Conservation (phyloP, 2,888 invertebrate genomes). For the Dicyrtomina minuta region DNA sequence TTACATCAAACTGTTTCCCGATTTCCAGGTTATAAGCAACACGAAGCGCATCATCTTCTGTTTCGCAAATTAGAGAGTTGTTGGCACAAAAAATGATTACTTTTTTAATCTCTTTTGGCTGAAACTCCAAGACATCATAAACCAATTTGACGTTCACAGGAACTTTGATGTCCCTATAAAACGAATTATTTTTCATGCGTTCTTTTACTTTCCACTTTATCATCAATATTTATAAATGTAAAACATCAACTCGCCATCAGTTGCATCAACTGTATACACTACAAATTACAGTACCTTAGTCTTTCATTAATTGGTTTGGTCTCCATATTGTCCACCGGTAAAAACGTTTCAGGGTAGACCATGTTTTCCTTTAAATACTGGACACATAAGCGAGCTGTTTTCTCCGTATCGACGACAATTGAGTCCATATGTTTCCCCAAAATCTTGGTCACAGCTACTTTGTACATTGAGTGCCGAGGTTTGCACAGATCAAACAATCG, state of each 20-base stretch:
- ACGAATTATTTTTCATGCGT: too few relatives aligned
- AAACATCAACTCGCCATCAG: not conserved
- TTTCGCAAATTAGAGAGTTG: conserved; percentile 98
- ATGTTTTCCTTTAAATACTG: conserved; percentile 96
- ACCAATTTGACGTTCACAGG: conserved; percentile 93
- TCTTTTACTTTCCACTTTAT: not conserved
- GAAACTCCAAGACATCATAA: conserved; percentile 92
- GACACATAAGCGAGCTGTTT: conserved; percentile 93
- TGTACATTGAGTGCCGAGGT: conserved; percentile 97
- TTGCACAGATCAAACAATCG: conserved; percentile 99
- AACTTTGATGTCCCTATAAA: conserved; percentile 79
- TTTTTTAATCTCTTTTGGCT: conserved; percentile 73
- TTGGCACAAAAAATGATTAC: conserved; percentile 98
- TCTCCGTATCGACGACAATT: conserved; percentile 97
- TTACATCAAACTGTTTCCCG: conserved; percentile 72
- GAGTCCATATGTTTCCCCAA: conserved; percentile 99
- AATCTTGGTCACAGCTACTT: conserved; percentile 95
- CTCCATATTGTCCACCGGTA: conserved; percentile 93
- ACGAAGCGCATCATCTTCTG: conserved; percentile 94
- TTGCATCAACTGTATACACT: not conserved
- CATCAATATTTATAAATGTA: too few relatives aligned
- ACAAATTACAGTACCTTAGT: conserved; percentile 66
- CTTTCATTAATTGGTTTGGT: conserved; percentile 92
- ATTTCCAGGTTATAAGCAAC: conserved; percentile 90
- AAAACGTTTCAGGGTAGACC: conserved; percentile 96